phyloP scores from a whole-genome alignment of 2,888 invertebrate species.

The Phalera bucephala region DNA sequence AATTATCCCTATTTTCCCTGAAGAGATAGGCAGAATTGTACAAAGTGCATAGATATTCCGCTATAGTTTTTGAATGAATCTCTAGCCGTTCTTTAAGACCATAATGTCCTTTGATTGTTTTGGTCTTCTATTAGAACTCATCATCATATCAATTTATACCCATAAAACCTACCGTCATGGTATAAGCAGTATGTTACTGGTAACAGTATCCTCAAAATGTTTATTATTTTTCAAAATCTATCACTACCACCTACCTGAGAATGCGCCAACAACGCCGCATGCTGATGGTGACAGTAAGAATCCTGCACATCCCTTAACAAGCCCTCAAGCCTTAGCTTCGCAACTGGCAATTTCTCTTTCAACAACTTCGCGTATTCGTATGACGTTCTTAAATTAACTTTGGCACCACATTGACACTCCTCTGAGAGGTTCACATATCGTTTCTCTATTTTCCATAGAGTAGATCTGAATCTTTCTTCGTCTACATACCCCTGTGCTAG shows the following conservation, averaged over 20 bases:
- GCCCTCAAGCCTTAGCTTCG: conserved; percentile 55
- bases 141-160: too few species aligned
- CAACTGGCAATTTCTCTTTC: conserved; percentile 56
- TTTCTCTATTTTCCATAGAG: conserved; percentile 64
- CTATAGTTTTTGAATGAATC: too few species aligned
- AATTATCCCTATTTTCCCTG: too few species aligned
- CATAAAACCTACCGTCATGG: too few species aligned
- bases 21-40: too few species aligned
- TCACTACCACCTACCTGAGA: conserved; percentile 50
- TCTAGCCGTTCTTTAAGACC: too few species aligned
- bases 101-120: too few species aligned
- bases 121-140: too few species aligned
- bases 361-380: conserved; percentile 61
- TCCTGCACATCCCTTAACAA: conserved; percentile 62
- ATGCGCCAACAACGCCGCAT: conserved; percentile 60
- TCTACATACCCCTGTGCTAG: conserved; percentile 48
- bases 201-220: too few species aligned
- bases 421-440: conserved; percentile 34
- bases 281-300: conserved; percentile 69
- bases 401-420: conserved; percentile 52
- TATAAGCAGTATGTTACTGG: too few species aligned
- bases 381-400: conserved; percentile 40
- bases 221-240: too few species aligned
- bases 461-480: conserved; percentile 51
- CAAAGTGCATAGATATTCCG: too few species aligned